A percentile compares a stretch with the other conserved stretches of the same genome.
These are phyloP conservation scores for Silurus lanzhouensis DNA, from an alignment of 2,797 vertebrate species.

Conservation along the genomic window DNA sequence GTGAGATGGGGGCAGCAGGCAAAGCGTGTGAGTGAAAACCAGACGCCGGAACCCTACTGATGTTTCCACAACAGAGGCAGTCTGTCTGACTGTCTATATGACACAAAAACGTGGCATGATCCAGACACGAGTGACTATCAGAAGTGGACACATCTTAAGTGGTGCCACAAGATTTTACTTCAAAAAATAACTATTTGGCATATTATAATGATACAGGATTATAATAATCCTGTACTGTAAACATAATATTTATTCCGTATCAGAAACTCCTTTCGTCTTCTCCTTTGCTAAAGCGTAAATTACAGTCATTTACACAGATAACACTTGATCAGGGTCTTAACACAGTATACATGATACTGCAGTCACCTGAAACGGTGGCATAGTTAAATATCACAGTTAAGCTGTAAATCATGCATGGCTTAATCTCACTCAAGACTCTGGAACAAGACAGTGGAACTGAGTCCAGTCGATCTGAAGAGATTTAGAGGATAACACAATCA, in stretches of 20 bases:
- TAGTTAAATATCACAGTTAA: slow-evolving; percentile 54
- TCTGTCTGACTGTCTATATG: slow-evolving; percentile 3
- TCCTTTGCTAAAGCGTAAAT: not conserved
- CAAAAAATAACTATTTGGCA: not conserved
- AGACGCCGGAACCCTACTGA: slow-evolving; percentile 61
- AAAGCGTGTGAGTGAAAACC: slow-evolving; percentile 51
- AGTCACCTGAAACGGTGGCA: slow-evolving; percentile 53
- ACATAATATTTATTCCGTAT: not conserved
- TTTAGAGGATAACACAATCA: slow-evolving; percentile 72
- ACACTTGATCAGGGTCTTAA: not conserved
- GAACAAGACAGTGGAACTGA: slow-evolving; percentile 39
- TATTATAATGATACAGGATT: not conserved
- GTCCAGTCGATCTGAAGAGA: slow-evolving; percentile 69
- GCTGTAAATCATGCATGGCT: slow-evolving; percentile 27
- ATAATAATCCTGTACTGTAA: not conserved
- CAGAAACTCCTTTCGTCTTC: not conserved
- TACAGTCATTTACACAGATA: not conserved
- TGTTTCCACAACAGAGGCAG: slow-evolving; percentile 68
- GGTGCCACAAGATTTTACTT: not conserved
- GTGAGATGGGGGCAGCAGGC: slow-evolving; percentile 41
- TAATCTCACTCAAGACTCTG: slow-evolving; percentile 49
- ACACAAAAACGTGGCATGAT: not conserved
- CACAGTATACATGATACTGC: not conserved
- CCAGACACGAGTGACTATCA: not conserved
- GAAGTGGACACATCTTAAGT: not conserved